phyloP scores from a whole-genome alignment of 2,113 vertebrate genomes.

The Corythoichthys intestinalis region DNA sequence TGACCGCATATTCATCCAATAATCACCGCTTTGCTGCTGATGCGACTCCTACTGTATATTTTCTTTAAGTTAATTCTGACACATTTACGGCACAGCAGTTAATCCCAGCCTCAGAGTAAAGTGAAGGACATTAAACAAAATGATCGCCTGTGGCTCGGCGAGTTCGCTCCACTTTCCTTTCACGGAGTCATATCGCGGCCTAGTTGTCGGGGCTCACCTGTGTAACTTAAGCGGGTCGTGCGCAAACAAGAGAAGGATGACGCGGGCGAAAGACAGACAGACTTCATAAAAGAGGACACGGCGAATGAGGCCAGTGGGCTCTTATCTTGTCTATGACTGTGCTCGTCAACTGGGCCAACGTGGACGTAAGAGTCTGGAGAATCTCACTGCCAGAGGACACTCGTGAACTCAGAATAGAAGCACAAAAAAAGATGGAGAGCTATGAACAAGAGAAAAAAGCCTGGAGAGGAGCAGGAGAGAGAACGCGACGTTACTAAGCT shows the following conservation, averaged over 20 bases:
- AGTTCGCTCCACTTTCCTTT: background rate
- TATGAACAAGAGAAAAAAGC: constrained; percentile 43
- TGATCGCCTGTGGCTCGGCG: background rate
- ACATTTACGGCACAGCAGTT: background rate
- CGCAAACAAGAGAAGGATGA: constrained; percentile 35
- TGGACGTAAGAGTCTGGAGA: constrained; percentile 13
- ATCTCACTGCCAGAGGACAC: constrained; percentile 1
- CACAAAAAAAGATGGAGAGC: constrained; percentile 3
- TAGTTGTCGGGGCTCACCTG: background rate
- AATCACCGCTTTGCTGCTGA: no score
- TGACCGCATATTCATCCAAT: no score
- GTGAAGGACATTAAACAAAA: background rate
- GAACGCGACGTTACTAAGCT: constrained; percentile 68
- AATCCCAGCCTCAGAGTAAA: background rate
- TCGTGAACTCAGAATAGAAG: constrained; percentile 20
- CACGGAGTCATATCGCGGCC: no score
- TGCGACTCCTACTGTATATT: background rate
- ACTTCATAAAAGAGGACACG: constrained; percentile 35
- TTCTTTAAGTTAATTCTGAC: background rate
- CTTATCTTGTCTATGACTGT: constrained; percentile 53
- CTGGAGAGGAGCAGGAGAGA: constrained; percentile 55
- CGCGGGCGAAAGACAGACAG: constrained; percentile 41
- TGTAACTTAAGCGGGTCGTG: background rate
- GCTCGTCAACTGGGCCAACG: constrained; percentile 37
- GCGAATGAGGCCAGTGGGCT: constrained; percentile 61